A percentile compares a stretch with the other conserved stretches of the same genome.
Evolutionary conservation across 2,888 invertebrate species (phyloP).

Genomic region (Danaus chrysippus): DNA sequence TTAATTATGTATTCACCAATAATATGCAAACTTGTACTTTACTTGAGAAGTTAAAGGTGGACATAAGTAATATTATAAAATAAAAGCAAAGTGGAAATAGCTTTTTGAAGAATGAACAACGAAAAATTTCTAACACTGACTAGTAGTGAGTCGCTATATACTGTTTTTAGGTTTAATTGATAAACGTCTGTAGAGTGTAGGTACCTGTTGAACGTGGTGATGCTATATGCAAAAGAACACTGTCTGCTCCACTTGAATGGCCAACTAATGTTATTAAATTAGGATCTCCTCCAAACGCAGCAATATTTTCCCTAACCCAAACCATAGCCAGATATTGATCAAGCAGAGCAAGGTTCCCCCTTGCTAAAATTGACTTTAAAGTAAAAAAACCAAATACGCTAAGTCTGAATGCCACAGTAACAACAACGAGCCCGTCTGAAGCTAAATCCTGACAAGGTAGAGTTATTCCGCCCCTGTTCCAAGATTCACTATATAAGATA

Average conservation of each 20-base stretch:
- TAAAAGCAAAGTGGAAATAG: too few species aligned
- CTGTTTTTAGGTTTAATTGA: too few species aligned
- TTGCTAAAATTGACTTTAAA: conserved; percentile 74
- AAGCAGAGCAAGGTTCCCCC: conserved; percentile 91
- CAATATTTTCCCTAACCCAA: conserved; percentile 88
- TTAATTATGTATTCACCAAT: too few species aligned
- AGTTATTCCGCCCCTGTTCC: conserved; percentile 71
- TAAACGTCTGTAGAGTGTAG: too few species aligned
- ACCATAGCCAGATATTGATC: conserved; percentile 90
- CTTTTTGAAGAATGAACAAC: too few species aligned
- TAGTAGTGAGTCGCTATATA: too few species aligned
- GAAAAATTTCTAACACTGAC: too few species aligned
- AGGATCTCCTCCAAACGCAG: conserved; percentile 89
- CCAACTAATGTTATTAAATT: conserved; percentile 89
- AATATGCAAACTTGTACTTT: too few species aligned
- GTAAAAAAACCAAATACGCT: conserved; percentile 85
- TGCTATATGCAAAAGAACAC: conserved; percentile 82
- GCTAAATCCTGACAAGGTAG: conserved; percentile 86
- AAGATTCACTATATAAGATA: conserved; percentile 83
- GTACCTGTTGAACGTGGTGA: conserved; percentile 83
- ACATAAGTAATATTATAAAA: too few species aligned
- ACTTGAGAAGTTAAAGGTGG: too few species aligned
- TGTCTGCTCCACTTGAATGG: conserved; percentile 87
- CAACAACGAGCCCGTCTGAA: conserved; percentile 83
- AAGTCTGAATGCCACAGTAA: conserved; percentile 84